Evolutionary conservation across 2,113 vertebrate genomes (phyloP), one percentile per base, ranked within the genome.

Genomic region (Mormyrus iriodes): DNA sequence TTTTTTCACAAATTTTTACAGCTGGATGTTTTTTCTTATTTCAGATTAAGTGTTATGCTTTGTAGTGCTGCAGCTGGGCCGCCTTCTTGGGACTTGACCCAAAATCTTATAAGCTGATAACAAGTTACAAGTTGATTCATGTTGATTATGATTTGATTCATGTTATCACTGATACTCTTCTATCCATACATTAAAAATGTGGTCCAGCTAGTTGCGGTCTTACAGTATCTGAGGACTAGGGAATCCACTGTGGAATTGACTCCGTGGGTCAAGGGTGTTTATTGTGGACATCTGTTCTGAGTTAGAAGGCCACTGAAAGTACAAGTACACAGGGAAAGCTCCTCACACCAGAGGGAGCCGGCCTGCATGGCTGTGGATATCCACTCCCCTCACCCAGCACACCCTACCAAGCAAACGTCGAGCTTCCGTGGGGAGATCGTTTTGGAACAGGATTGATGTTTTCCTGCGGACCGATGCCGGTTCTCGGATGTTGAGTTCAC

Each of bases 251-350:
- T 90, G 90, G 85, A 91, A 88, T 91, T 13, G 85, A 93, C 93
- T 93, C 88, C 93, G 92, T 92, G 91, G 93, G 93, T 94, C 94
- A 94, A 92, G 91, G 95, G 91, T 92, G 87, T 94, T 96, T 94
- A 94, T 91, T 93, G 93, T 89, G 90, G 93, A 95, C 96, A 97
- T 96, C 96, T 97, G 96, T 94, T 95, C 89, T 93, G 94, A 24
- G 91, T 94, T 90, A 95, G 94, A 95, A 94, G 2, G 88, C 58
- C 88, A 88, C 31, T 48, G 79, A 86, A 88, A 91, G 90, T 65
- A 79, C 58, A 87, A 85, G 86, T 90, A 73, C 91, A 89, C 76
- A 90, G 88, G 82, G 88, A 95, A 94, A 91, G 91, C 90, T 94
- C 92, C 93, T 93, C 95, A 94, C 76, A 92, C 93, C 95, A 96